Evolutionary conservation across 2,888 invertebrate genomes (phyloP), one percentile per base, ranked within the genome.

Genomic region (Anarsia innoxiella): DNA sequence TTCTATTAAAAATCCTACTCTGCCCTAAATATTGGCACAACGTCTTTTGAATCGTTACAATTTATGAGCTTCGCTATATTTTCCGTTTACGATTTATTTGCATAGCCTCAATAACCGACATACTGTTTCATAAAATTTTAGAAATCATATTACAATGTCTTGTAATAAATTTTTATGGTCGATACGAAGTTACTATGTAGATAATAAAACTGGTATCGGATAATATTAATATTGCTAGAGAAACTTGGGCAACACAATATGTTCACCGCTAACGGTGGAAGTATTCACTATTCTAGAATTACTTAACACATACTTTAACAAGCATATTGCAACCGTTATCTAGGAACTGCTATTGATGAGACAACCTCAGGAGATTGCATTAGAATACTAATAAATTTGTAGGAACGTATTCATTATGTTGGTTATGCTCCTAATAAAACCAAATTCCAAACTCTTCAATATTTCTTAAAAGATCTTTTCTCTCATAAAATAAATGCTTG

Each of bases 61-160:
- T 59, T 56, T 69, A 62, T 67, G 52, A 53, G 54, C 46, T 53
- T 51, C 53, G 51, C 53, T 32, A 49, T 61, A 49, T 62, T 61
- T 56, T 48, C 53, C 53, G 50, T 68, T 64, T 67, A 66, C 59
- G 58, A 62, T 63, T 60, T 67, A 66, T 69, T 66, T 65, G 57
- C 49, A 49, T 49, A 31, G 42, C 51, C 33, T 15, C 51, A 45
- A 55, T 55, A 52, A 42, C 41, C 47, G 46, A 31, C 31, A 31
- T 30, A 3, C 32, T 13, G 25, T 33, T 33, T 14, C 33, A 33
- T 33, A 33, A 26, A 33, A 26, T 5, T n/a, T 15, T 15, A 25
- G 14, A 33, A 33, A 33, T 33, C 15, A 23, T 31, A 31, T 23
- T 23, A 31, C 31, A 31, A 23, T 12, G 23, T 6, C 12, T 12